Base-by-base conservation (phyloP, 2,797 vertebrate genomes). In the Lophius americanus region DNA sequence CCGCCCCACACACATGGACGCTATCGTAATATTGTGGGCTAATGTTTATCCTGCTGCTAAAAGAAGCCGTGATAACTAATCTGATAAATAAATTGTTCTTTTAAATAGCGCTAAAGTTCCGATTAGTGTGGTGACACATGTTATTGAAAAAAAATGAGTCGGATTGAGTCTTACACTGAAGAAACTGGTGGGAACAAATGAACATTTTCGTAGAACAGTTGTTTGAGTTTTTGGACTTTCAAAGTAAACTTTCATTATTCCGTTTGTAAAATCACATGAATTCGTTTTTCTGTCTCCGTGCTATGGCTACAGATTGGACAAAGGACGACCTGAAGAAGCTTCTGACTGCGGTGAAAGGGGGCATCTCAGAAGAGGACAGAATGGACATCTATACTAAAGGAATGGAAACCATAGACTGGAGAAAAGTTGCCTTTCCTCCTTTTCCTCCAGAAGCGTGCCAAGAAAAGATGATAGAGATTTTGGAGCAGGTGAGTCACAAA, bases 381-480 rank as follows among this genome's bases (percentile, higher is more conserved):
- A 86, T 59, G 52, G 32, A 1, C 0, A 76, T 75, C 51, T 98
- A 94, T 69, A 88, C 66, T 55, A 90, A 79, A 38, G 94, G 88
- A 0, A 86, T 95, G 77, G 95, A 93, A 43, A 85, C 78, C 58
- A 48, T 98, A 66, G 91, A 96, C 3, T 98, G 96, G 96, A 81
- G 93, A 13, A 91, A 94, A 59, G 93, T 98, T 77, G 91, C 96
- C 9, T 98, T 98, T 75, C 91, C 92, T 38, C 94, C 96, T 36
- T 96, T 94, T 80, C 94, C 96, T 7, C 86, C 95, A 13, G 90
- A 94, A 62, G 95, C 92, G 88, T 98, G 96, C 89, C 86, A 89
- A 65, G 82, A 93, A 41, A 97, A 96, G 79, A 97, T 95, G 96
- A 79, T 76, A 53, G 85, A 94, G 52, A 92, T 97, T 12, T 93